Base-by-base conservation (phyloP, 1,140 invertebrate species). In the Drosophila murphyi region DNA sequence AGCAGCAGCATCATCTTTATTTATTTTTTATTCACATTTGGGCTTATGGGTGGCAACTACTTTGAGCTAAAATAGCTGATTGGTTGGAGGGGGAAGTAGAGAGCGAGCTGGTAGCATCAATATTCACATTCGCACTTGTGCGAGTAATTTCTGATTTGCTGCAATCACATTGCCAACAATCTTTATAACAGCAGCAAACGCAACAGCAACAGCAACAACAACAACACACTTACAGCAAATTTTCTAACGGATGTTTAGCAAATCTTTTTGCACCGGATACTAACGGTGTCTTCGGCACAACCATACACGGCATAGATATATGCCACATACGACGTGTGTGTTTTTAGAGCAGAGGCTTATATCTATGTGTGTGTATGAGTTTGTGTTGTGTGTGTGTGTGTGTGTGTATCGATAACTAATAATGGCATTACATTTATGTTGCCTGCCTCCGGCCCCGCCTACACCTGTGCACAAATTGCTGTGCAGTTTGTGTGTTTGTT, bases 101-200 rank as follows among this genome's bases (percentile, higher is more conserved):
- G 39, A 4, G 35, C 4, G 3, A 31, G 5, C 43, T 0, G 10
- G 7, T 29, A 51, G 57, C 85, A 89, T 89, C 85, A 89, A 89
- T 89, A 90, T 89, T 89, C 85, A 89, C 85, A 89, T 89, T 89
- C 85, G 81, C 85, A 89, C 85, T 89, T 89, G 85, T 89, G 78
- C 85, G 85, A 89, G 81, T 76, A 89, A 89, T 89, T 89, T 89
- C 81, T 89, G 85, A 89, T 89, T 89, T 89, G 80, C 83, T 81
- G 85, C 85, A 88, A 89, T 89, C 85, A 80, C 85, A 72, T 68
- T 65, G 82, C 74, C 71, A 80, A 79, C 75, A 73, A 77, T 71
- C 73, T 76, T 56, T 41, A 72, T 81, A 83, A 74, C 63, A 89
- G 62, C 79, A 72, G 67, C 75, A 76, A 65, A 69, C 72, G 57